Percentiles rank a stretch among this genome's conserved stretches.
Evolutionary conservation across 2,888 invertebrate genomes (phyloP).

Genomic region (Dasypolia templi): DNA sequence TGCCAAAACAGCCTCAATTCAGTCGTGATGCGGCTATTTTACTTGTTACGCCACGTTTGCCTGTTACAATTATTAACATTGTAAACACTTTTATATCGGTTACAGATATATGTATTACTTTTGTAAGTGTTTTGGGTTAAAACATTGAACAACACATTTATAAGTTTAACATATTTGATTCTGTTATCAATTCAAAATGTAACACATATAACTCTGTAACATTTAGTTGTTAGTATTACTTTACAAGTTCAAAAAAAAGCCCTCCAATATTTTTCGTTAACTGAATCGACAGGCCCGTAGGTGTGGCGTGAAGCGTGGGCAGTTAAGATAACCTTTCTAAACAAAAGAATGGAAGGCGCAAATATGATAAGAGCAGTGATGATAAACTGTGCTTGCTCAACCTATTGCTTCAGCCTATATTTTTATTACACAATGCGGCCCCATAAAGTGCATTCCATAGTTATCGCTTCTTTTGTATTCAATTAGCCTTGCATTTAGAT

Average conservation of each 20-base stretch:
- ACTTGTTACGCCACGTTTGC: too few relatives aligned
- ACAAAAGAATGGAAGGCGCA: constrained; percentile 76
- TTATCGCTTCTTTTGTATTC: constrained; percentile 89
- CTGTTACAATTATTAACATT: too few relatives aligned
- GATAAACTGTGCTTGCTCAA: constrained; percentile 71
- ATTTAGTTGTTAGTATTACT: too few relatives aligned
- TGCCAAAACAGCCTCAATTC: too few relatives aligned
- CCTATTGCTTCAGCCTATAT: constrained; percentile 66
- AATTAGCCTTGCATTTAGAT: constrained; percentile 90
- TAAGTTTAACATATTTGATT: too few relatives aligned
- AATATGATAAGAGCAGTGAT: constrained; percentile 71
- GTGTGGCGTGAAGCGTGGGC: constrained; percentile 67
- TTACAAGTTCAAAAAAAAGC: not conserved
- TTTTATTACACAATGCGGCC: constrained; percentile 78
- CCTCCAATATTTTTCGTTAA: constrained; percentile 14
- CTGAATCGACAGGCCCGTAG: constrained; percentile 54
- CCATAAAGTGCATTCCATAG: constrained; percentile 86
- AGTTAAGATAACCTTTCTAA: constrained; percentile 67
- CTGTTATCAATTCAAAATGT: too few relatives aligned
- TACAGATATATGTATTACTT: too few relatives aligned
- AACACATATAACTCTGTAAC: too few relatives aligned
- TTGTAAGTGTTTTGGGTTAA: too few relatives aligned
- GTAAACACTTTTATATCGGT: too few relatives aligned
- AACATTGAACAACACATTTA: too few relatives aligned
- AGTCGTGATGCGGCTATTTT: too few relatives aligned